Conservation (phyloP, 2,113 vertebrate genomes). For the Lasiurus borealis region DNA sequence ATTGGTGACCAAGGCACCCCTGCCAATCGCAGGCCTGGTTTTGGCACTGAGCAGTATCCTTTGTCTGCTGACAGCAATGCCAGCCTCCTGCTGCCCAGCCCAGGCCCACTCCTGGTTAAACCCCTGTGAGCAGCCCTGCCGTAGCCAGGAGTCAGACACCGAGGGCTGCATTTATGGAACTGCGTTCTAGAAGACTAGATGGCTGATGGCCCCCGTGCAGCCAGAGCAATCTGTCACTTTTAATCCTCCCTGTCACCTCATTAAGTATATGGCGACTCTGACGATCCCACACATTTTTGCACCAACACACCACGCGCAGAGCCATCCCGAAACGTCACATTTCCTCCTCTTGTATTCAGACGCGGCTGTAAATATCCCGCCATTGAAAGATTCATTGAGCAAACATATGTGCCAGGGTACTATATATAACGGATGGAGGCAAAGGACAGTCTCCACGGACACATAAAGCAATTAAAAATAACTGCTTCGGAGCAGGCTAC, state of each 20-base stretch:
- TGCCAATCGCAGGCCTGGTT: not conserved
- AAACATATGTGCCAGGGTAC: constrained; percentile 82
- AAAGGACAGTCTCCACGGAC: constrained; percentile 81
- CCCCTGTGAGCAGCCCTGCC: constrained; percentile 54
- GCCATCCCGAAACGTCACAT: constrained; percentile 59
- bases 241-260: constrained; percentile 89
- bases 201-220: constrained; percentile 83
- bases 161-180: constrained; percentile 85
- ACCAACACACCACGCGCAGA: constrained; percentile 18
- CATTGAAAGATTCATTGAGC: constrained; percentile 84
- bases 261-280: constrained; percentile 81
- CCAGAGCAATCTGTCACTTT: constrained; percentile 87
- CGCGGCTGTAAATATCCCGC: constrained; percentile 81
- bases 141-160: constrained; percentile 76
- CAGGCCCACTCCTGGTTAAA: constrained; percentile 42
- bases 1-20: not conserved
- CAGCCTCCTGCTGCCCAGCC: not conserved
- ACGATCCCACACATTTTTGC: constrained; percentile 76
- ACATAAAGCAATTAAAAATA: constrained; percentile 88
- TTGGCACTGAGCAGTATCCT: not conserved
- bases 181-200: constrained; percentile 81
- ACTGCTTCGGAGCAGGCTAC: constrained; percentile 83
- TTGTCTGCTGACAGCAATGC: not conserved
- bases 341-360: constrained; percentile 72
- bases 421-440: constrained; percentile 82